Evolutionary conservation across 2,797 vertebrate species (phyloP), one percentile per base, ranked within the genome.

Genomic region (Leptatherina wallacei): DNA sequence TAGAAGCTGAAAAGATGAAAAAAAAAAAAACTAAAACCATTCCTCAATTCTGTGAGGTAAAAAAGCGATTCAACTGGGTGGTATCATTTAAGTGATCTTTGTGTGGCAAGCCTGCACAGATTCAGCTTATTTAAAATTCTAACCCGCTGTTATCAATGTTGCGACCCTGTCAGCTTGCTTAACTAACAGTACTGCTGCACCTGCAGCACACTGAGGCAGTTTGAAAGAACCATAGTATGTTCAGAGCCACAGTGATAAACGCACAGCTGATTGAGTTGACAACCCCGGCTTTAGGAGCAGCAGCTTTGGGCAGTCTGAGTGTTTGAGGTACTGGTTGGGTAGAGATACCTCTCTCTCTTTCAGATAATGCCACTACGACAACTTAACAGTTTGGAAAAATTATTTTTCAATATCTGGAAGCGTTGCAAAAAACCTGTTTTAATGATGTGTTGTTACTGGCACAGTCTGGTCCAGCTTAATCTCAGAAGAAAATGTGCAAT

Each of bases 201-300:
- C 81, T 78, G 73, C 75, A 80, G 80, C 38, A n/a, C 77, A 51
- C 16, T 4, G 79, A 65, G 65, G 75, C 71, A 54, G 80, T 63
- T 59, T 67, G 73, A 80, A 71, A 66, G 81, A 82, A 81, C 52
- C 67, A 33, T 75, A 56, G 79, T 84, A 73, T 78, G 76, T 83
- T 86, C 38, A n/a, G 67, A 74, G 78, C 73, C 80, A 71, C 75
- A 49, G 63, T 73, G 89, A 92, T 92, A 93, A 91, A 91, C 85
- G 87, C 78, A 73, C 85, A 80, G 81, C 85, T 93, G 92, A 94
- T 94, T 92, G 92, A 89, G 92, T 92, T 94, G 92, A 90, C 84
- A 83, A 89, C 91, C 93, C 75, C 61, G 71, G 80, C 82, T 89
- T 79, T 63, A 78, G 78, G 78, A 84, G 80, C 78, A 65, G 76